Percentiles rank a stretch among this genome's conserved stretches.
Evolutionary conservation across 2,888 invertebrate genomes (phyloP).

Genomic region (Acanthosepion esculentum): DNA sequence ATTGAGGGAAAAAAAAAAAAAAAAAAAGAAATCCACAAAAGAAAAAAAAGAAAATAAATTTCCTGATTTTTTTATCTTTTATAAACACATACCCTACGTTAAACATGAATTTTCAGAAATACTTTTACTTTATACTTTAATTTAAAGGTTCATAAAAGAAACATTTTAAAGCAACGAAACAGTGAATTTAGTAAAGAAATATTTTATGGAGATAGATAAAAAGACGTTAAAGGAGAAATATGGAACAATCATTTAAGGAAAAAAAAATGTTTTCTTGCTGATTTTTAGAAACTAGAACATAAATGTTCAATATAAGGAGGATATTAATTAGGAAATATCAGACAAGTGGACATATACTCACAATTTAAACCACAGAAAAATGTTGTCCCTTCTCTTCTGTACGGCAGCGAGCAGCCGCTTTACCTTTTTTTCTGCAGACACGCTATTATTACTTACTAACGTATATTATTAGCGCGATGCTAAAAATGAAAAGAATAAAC

Average conservation of each 20-base stretch:
- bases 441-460: slow-evolving; percentile 9
- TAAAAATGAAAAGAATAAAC: slow-evolving; percentile 22
- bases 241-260: not conserved
- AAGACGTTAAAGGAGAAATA: not conserved
- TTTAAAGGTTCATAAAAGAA: too few relatives aligned
- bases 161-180: not conserved
- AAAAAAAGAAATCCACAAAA: too few relatives aligned
- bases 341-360: slow-evolving; percentile 14
- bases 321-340: not conserved
- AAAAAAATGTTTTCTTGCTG: not conserved
- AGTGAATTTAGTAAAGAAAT: not conserved
- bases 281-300: not conserved
- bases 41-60: too few relatives aligned
- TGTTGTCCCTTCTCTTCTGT: not conserved
- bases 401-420: not conserved
- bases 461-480: slow-evolving; percentile 22
- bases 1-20: too few relatives aligned
- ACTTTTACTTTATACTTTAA: too few relatives aligned
- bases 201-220: not conserved
- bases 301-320: not conserved
- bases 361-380: slow-evolving; percentile 21
- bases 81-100: too few relatives aligned
- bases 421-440: not conserved
- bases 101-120: too few relatives aligned
- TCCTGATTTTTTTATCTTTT: too few relatives aligned